Evolutionary conservation across 2,888 invertebrate genomes (phyloP).

Genomic region (Patella ulyssiponensis): DNA sequence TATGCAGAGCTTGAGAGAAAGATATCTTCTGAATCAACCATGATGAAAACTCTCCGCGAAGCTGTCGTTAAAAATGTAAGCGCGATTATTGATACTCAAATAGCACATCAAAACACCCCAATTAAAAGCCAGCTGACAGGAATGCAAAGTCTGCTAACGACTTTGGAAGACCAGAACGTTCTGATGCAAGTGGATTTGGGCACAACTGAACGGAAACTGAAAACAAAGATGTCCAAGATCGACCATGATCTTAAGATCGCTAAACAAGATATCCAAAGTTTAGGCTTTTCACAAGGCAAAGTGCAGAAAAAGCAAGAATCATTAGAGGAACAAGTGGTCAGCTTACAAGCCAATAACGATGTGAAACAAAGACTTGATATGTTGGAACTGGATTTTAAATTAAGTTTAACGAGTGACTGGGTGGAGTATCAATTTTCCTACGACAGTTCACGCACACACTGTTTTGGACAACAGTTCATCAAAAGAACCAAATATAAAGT

Average conservation of each 20-base stretch:
- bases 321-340: conserved; percentile 15
- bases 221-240: conserved; percentile 27
- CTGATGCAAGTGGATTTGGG: conserved; percentile 33
- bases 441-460: conserved; percentile 44
- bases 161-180: conserved; percentile 18
- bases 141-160: conserved; percentile 9
- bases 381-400: conserved; percentile 39
- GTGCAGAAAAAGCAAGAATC: conserved; percentile 15
- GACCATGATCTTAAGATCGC: conserved; percentile 25
- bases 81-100: not conserved
- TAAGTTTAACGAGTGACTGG: conserved; percentile 48
- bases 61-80: conserved; percentile 40
- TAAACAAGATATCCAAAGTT: conserved; percentile 24
- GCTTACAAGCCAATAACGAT: conserved; percentile 10
- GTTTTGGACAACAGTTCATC: conserved; percentile 53
- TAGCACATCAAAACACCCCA: conserved; percentile 27
- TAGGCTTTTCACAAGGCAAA: conserved; percentile 19
- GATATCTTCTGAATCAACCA: conserved; percentile 25
- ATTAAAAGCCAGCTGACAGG: conserved; percentile 9
- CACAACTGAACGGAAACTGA: conserved; percentile 29
- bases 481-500: conserved; percentile 42
- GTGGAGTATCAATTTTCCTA: conserved; percentile 52
- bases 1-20: conserved; percentile 30
- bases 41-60: conserved; percentile 16
- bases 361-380: conserved; percentile 28